A percentile compares a stretch with the other conserved stretches of the same genome.
These are phyloP conservation scores for Muntiacus muntjak DNA, from an alignment of 2,113 vertebrate genomes.

Conservation along the genomic window DNA sequence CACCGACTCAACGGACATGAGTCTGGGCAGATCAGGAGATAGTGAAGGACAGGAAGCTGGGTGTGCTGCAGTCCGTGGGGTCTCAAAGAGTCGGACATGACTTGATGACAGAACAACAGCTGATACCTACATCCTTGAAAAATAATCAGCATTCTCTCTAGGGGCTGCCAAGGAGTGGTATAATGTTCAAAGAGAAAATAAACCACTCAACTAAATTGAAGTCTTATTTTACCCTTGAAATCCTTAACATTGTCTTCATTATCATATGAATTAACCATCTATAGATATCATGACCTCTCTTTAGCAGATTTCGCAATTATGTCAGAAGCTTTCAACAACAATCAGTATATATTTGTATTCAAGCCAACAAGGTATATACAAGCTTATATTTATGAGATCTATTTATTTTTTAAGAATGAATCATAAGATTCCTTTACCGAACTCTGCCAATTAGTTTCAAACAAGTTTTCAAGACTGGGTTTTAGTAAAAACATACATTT, in stretches of 20 bases:
- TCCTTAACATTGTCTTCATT: not conserved
- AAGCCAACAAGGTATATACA: not conserved
- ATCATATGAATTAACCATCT: not conserved
- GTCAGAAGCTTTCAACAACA: not conserved
- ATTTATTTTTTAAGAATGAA: not conserved
- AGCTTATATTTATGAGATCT: not conserved
- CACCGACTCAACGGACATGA: not conserved
- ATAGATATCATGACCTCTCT: not conserved
- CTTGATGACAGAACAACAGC: not conserved
- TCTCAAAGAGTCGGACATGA: accelerated
- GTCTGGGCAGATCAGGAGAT: not conserved
- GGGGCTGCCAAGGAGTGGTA: too few species aligned
- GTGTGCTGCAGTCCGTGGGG: not conserved
- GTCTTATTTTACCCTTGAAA: not conserved
- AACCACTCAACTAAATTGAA: not conserved
- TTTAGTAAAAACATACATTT: not conserved
- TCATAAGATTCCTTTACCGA: not conserved
- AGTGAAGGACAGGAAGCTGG: not conserved
- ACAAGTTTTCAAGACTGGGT: not conserved
- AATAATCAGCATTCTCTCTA: not conserved
- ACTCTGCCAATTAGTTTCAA: not conserved
- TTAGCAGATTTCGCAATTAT: not conserved
- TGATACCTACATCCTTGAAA: not conserved
- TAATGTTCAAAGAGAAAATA: not conserved
- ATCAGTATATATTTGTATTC: not conserved